These are phyloP conservation scores for Narcine bancroftii DNA, from an alignment of 2,113 vertebrate genomes.

Conservation along the genomic window DNA sequence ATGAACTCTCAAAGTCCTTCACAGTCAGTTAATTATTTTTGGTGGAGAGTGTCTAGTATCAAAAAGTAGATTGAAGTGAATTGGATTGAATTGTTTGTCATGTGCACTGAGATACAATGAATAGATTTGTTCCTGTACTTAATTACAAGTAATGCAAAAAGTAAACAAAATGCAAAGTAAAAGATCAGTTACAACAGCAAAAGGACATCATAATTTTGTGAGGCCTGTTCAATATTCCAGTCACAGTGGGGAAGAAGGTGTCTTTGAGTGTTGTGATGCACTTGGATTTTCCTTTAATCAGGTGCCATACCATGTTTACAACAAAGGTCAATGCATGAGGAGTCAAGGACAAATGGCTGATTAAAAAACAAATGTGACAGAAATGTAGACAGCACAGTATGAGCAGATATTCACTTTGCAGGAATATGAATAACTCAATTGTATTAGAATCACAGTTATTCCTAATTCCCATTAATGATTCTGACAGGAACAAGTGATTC, in stretches of 20 bases:
- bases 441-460: background rate
- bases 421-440: background rate
- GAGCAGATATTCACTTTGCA: too few relatives aligned
- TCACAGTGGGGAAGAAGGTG: too few relatives aligned
- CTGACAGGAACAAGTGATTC: background rate
- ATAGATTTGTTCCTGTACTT: too few relatives aligned
- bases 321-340: too few relatives aligned
- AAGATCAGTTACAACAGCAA: too few relatives aligned
- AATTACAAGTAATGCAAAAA: too few relatives aligned
- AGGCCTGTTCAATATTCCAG: too few relatives aligned
- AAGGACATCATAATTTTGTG: too few relatives aligned
- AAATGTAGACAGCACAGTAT: background rate
- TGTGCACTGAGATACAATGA: too few relatives aligned
- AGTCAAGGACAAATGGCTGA: background rate
- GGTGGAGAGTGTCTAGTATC: background rate
- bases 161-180: too few relatives aligned
- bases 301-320: background rate
- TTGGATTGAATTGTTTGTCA: too few relatives aligned
- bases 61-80: background rate
- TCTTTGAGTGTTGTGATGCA: too few relatives aligned
- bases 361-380: background rate
- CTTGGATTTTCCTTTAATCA: background rate
- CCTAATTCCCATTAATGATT: background rate
- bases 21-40: background rate
- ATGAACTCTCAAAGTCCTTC: background rate